Percentiles rank a stretch among this genome's conserved stretches.
Evolutionary conservation across 2,797 vertebrate genomes (phyloP).

Genomic region (Cottoperca gobio): DNA sequence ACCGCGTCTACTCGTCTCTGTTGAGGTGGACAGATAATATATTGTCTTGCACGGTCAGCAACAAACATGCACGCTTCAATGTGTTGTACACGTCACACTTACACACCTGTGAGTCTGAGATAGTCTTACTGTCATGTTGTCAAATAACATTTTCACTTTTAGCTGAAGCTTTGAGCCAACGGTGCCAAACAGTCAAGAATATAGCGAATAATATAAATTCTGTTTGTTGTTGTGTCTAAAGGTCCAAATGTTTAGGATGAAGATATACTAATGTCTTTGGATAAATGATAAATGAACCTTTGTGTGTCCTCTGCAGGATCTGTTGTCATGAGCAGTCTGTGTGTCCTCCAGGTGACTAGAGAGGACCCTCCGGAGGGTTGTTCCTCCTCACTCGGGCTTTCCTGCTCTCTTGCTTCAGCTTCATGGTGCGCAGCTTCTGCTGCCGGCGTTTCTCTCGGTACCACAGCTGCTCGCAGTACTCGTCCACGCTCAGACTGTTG

Average conservation of each 20-base stretch:
- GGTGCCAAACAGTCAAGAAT: background rate
- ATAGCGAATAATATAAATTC: background rate
- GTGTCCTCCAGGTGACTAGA: constrained; percentile 35
- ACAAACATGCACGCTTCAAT: background rate
- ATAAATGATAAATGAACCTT: no score
- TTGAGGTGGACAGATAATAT: background rate
- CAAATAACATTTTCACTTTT: background rate
- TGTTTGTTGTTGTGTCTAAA: background rate
- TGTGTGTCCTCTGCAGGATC: constrained; percentile 30
- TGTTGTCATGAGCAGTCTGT: constrained; percentile 25
- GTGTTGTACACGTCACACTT: no score
- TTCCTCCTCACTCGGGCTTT: constrained; percentile 87
- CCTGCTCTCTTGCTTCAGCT: constrained; percentile 87
- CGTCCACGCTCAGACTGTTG: constrained; percentile 78
- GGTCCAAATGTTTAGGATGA: background rate
- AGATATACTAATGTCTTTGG: background rate
- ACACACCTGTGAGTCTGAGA: no score
- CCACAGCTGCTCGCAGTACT: constrained; percentile 88
- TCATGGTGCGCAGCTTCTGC: constrained; percentile 86
- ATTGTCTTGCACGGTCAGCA: background rate
- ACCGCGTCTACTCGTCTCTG: background rate
- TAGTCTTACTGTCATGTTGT: background rate
- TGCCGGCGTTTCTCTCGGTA: constrained; percentile 86
- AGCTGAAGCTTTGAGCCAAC: background rate
- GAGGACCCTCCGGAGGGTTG: constrained; percentile 60